Percentiles rank a stretch among this genome's conserved stretches.
Evolutionary conservation across 2,113 vertebrate genomes (phyloP).

Genomic region (Sarotherodon lohbergeri): DNA sequence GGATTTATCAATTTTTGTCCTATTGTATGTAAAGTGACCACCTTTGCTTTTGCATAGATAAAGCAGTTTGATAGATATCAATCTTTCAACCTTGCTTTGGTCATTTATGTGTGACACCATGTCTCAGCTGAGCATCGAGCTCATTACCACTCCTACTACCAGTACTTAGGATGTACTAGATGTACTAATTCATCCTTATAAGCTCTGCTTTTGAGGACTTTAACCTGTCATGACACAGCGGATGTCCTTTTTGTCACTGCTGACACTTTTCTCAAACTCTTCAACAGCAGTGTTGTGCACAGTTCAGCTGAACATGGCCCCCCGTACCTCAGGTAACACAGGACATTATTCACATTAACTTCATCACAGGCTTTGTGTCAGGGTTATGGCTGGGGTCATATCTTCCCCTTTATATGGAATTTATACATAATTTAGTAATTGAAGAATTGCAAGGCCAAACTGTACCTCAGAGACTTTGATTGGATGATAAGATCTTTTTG

Average conservation of each 20-base stretch:
- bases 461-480: not conserved
- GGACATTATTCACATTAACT: rapidly evolving
- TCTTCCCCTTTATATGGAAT: rapidly evolving
- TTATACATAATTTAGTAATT: not conserved
- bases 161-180: not conserved
- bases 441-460: not conserved
- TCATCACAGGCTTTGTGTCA: not conserved
- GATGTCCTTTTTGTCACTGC: not conserved
- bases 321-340: rapidly evolving
- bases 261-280: not conserved
- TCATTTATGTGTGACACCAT: not conserved
- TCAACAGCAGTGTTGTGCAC: not conserved
- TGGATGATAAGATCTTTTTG: not conserved
- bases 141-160: not conserved
- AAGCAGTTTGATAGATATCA: not conserved
- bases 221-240: rapidly evolving
- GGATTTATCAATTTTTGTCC: rapidly evolving
- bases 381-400: not conserved
- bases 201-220: not conserved
- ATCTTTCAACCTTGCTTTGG: not conserved
- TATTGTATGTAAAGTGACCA: not conserved
- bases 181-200: not conserved
- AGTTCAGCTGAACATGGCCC: not conserved
- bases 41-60: not conserved
- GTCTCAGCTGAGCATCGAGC: not conserved